A percentile compares a stretch with the other conserved stretches of the same genome.
phyloP scores from a whole-genome alignment of 1,140 invertebrate genomes.

The Notospermus geniculatus region DNA sequence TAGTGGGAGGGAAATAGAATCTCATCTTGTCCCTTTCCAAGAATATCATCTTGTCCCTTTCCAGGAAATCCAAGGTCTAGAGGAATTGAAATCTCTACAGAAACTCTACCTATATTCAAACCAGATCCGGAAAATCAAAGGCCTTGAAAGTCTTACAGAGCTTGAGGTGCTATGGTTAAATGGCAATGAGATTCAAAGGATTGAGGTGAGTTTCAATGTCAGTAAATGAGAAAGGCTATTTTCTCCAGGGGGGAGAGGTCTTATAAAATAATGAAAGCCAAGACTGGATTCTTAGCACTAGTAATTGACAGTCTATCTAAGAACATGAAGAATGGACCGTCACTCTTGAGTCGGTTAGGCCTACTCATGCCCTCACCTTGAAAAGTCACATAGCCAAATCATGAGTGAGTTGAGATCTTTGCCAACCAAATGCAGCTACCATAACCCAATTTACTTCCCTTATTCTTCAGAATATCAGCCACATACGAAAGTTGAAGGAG shows the following conservation, averaged over 20 bases:
- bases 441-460: conserved; percentile 10
- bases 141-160: conserved; percentile 35
- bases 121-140: conserved; percentile 44
- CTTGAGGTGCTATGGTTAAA: conserved; percentile 48
- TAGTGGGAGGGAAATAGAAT: background rate
- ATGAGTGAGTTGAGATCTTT: no score
- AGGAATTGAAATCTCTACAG: conserved; percentile 28
- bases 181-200: conserved; percentile 41
- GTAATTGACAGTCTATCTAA: no score
- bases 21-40: background rate
- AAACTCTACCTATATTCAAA: conserved; percentile 51
- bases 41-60: conserved; percentile 18
- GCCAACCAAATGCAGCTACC: background rate
- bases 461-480: conserved; percentile 42
- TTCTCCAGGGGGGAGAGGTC: no score
- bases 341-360: no score
- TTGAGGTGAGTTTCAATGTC: conserved; percentile 38
- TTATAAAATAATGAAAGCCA: no score
- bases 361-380: no score
- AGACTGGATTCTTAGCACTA: no score
- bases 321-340: no score
- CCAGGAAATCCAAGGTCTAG: conserved; percentile 48
- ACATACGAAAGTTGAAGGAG: conserved; percentile 39
- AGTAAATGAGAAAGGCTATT: background rate
- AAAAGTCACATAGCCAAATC: no score